phyloP scores from a whole-genome alignment of 2,797 vertebrate species.

The Ispidina lecontei region DNA sequence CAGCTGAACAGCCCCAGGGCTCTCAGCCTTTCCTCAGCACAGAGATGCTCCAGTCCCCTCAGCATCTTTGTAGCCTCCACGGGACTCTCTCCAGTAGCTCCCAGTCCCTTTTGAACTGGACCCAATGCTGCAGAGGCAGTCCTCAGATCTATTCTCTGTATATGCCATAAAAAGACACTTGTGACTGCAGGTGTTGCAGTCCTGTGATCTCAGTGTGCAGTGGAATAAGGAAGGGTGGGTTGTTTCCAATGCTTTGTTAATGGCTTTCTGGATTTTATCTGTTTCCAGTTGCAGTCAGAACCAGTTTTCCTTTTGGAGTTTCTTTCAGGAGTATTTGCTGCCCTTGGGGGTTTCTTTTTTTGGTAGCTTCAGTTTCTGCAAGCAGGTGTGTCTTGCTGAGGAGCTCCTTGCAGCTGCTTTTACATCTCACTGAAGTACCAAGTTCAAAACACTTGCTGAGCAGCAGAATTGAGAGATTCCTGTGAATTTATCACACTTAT shows the following conservation, averaged over 20 bases:
- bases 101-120: no score
- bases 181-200: neutral
- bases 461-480: neutral
- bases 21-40: no score
- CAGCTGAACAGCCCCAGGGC: no score
- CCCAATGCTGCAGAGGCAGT: no score
- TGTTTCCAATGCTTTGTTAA: neutral
- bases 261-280: neutral
- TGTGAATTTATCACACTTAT: neutral
- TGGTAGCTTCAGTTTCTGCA: neutral
- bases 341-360: neutral
- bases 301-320: neutral
- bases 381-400: neutral
- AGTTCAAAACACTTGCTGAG: neutral
- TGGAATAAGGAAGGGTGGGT: neutral
- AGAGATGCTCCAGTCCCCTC: no score
- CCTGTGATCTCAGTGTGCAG: neutral
- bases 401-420: neutral
- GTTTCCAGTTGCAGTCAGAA: neutral
- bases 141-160: no score
- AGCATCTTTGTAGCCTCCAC: no score
- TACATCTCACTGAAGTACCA: neutral
- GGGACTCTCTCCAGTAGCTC: no score
- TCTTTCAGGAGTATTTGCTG: rapidly evolving
- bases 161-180: neutral